A percentile compares a stretch with the other conserved stretches of the same genome.
Evolutionary conservation across 2,113 vertebrate species (phyloP).

Genomic region (Pleuronectes platessa): DNA sequence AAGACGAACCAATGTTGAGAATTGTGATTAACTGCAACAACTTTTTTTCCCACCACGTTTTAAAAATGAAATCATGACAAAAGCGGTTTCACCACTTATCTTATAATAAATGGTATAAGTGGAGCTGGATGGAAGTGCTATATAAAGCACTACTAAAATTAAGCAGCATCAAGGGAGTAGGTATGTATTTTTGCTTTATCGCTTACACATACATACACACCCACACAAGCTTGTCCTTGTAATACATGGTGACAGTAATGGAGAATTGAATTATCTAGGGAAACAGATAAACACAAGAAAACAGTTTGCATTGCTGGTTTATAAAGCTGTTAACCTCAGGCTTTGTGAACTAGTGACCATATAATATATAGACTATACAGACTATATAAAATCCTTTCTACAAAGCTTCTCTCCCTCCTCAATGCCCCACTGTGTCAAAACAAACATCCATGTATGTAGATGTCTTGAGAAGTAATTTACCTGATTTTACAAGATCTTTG

Average conservation of each 20-base stretch:
- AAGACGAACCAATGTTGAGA: neutral
- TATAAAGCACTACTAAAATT: conserved; percentile 51
- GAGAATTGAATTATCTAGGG: neutral
- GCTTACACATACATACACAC: conserved; percentile 26
- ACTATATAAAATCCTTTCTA: neutral
- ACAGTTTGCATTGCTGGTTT: conserved; percentile 62
- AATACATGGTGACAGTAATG: conserved; percentile 61
- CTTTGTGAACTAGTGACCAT: conserved; percentile 17
- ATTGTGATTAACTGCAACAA: conserved; percentile 13
- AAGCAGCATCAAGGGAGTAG: conserved; percentile 57
- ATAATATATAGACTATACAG: neutral
- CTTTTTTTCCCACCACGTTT: conserved; percentile 1
- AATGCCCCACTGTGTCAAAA: no score
- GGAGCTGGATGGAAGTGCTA: conserved; percentile 26
- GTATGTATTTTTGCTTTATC: conserved; percentile 57
- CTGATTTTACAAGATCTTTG: neutral
- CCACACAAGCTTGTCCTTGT: conserved; percentile 65
- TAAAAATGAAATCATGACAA: conserved; percentile 16
- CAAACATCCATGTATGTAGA: neutral
- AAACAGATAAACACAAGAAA: conserved; percentile 57
- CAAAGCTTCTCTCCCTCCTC: neutral
- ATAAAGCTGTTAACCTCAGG: conserved; percentile 45
- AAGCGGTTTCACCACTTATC: conserved; percentile 1
- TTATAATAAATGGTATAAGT: conserved; percentile 5
- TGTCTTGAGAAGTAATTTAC: neutral